phyloP scores from a whole-genome alignment of 2,797 vertebrate genomes.

The Selene dorsalis region DNA sequence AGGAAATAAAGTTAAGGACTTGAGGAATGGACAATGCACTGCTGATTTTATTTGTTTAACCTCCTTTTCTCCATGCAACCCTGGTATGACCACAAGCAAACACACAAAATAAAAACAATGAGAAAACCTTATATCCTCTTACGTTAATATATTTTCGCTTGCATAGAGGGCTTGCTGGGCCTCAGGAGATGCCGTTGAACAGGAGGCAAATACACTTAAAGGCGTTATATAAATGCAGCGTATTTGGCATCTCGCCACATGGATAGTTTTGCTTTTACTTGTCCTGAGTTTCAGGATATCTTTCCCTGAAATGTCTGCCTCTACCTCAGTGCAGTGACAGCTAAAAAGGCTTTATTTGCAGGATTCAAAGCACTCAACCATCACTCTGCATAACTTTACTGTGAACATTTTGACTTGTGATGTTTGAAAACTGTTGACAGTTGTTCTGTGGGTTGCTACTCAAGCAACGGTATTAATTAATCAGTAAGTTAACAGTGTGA shows the following conservation, averaged over 20 bases:
- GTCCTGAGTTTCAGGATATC: background rate
- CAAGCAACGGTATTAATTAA: background rate
- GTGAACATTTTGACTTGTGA: background rate
- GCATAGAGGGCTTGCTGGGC: background rate
- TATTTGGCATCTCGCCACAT: background rate
- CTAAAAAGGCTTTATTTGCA: background rate
- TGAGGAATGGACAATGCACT: constrained; percentile 6
- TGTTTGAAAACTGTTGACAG: background rate
- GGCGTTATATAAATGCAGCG: background rate
- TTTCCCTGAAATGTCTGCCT: background rate
- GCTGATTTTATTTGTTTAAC: constrained; percentile 11
- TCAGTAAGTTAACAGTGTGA: background rate
- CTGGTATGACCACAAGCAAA: background rate
- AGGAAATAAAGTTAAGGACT: constrained; percentile 1
- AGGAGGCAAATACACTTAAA: background rate
- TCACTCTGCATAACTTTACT: background rate
- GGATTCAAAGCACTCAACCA: background rate
- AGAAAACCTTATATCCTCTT: background rate
- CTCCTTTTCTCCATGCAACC: background rate
- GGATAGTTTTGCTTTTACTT: background rate
- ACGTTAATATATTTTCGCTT: background rate
- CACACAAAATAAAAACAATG: background rate
- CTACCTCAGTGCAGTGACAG: too few relatives aligned
- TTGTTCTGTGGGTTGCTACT: background rate
- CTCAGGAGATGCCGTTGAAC: background rate